Evolutionary conservation across 2,888 invertebrate genomes (phyloP), one percentile per base, ranked within the genome.

Genomic region (Lasioglossum calceatum): DNA sequence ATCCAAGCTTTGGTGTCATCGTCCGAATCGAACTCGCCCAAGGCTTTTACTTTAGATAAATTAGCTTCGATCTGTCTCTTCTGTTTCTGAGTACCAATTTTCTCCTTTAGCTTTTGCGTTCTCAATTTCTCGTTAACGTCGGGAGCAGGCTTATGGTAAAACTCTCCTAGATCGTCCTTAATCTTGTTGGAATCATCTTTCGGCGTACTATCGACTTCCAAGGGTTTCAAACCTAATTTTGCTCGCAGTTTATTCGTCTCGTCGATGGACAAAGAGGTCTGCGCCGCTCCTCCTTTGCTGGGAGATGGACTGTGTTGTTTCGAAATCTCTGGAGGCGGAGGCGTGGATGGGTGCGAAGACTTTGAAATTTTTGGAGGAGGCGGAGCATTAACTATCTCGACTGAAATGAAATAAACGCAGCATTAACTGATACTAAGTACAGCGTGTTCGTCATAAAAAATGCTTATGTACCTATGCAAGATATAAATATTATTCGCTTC

Each of bases 161-260:
- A 98, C 94, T 98, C 98, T 78, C 98, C 98, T 95, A 96, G 93
- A 92, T 96, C 96, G 92, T 96, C 96, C 87, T 96, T 95, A n/a
- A 94, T 93, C 79, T 95, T 93, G 70, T 93, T 91, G 4, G 93
- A 90, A 23, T 94, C 94, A 73, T 93, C 93, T 86, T 93, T 93
- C 10, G 89, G 88, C 14, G 92, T 92, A 36, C 91, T 93, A 23
- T 96, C 96, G 0, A 97, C 95, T 92, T 99, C 98, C 5, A 99
- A 96, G 0, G 99, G 99, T 94, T 99, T 99, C 58, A 99, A 96
- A 0, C 99, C 99, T 42, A 99, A 96, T 95, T 99, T 99, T 2
- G 98, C 98, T 92, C 99, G 96, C 19, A 99, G 95, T 90, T 97
- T 98, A 95, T 99, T 99, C 8, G 98, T 98, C 92, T 98, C 98